phyloP scores from a whole-genome alignment of 2,113 vertebrate genomes.

The Nyctereutes procyonoides region DNA sequence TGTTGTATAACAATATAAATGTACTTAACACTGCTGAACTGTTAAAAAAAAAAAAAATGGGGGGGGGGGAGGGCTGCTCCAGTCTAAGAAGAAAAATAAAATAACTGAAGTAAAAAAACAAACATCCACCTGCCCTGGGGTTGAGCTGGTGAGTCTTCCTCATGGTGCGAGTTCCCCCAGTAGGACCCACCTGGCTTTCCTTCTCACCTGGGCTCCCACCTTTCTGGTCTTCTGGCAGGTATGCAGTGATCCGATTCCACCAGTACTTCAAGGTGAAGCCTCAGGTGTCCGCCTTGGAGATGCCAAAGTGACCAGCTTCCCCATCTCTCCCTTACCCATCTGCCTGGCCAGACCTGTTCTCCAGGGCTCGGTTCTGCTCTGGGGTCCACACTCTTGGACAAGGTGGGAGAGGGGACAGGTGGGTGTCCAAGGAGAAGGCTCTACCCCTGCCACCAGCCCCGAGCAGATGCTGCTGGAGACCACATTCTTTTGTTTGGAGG shows the following conservation, averaged over 20 bases:
- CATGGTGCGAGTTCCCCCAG: accelerated
- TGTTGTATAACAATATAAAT: background rate
- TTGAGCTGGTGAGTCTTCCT: background rate
- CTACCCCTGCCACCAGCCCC: background rate
- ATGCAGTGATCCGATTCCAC: constrained; percentile 95
- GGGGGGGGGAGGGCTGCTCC: background rate
- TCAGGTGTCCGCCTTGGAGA: constrained; percentile 91
- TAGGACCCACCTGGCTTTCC: background rate
- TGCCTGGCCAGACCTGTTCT: background rate
- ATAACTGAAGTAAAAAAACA: background rate
- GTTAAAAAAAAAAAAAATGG: background rate
- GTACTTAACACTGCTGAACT: background rate
- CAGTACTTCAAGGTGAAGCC: constrained; percentile 98
- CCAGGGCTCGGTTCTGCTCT: constrained; percentile 18
- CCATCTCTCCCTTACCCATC: background rate
- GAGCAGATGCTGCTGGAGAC: constrained; percentile 18
- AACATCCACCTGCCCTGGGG: background rate
- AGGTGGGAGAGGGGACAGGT: constrained; percentile 55
- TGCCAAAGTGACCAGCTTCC: constrained; percentile 89
- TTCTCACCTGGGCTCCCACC: background rate
- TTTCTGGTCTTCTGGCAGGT: constrained; percentile 85
- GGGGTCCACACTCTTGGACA: background rate
- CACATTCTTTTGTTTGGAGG: constrained; percentile 45
- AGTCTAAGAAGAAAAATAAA: constrained; percentile 23
- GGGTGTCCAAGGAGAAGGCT: background rate